phyloP scores from a whole-genome alignment of 2,888 invertebrate species.

The Horisme vitalbata region DNA sequence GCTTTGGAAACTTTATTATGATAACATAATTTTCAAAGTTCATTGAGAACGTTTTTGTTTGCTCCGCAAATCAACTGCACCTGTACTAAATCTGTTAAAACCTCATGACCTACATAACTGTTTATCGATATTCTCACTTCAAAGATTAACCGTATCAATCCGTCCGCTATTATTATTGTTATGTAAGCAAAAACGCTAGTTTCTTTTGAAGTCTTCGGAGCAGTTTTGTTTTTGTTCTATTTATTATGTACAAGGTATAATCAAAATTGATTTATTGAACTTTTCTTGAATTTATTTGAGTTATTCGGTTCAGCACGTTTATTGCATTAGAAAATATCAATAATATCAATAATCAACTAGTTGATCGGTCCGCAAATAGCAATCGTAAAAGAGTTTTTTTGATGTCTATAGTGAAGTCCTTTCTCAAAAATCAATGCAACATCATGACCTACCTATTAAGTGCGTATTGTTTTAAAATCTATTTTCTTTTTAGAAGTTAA shows the following conservation, averaged over 20 bases:
- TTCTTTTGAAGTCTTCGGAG: constrained; percentile 34
- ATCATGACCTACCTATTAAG: too few species aligned
- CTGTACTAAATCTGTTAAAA: constrained; percentile 28
- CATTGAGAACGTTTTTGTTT: neutral
- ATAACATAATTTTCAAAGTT: neutral
- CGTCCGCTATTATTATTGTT: constrained; percentile 37
- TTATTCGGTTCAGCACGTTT: too few species aligned
- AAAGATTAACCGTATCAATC: constrained; percentile 39
- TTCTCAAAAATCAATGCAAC: too few species aligned
- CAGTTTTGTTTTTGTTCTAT: constrained; percentile 18
- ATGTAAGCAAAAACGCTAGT: constrained; percentile 37
- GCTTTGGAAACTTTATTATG: neutral
- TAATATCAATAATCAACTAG: too few species aligned
- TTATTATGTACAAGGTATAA: neutral
- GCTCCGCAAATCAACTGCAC: neutral
- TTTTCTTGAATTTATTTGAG: neutral
- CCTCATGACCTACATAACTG: constrained; percentile 24
- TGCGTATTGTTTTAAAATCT: too few species aligned
- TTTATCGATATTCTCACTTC: constrained; percentile 33
- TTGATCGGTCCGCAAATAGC: too few species aligned
- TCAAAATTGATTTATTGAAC: neutral
- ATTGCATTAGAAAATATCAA: too few species aligned
- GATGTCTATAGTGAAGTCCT: too few species aligned
- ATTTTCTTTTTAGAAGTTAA: too few species aligned
- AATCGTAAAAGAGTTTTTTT: too few species aligned